Percentiles rank a stretch among this genome's conserved stretches.
These are phyloP conservation scores for Perdita meconis DNA, from an alignment of 2,888 invertebrate species.

Conservation along the genomic window DNA sequence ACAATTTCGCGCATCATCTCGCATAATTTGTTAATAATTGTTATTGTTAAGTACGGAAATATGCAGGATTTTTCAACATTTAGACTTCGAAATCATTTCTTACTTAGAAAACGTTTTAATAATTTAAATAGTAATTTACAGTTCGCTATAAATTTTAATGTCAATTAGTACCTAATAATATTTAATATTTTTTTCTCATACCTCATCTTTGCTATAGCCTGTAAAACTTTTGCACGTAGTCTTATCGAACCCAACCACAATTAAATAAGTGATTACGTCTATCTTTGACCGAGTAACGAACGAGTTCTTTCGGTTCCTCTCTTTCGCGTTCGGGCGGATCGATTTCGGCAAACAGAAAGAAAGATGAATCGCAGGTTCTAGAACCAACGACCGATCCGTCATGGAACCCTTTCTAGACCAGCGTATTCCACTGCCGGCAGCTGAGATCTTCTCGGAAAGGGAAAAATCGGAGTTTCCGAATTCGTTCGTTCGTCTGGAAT, in stretches of 20 bases:
- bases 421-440: not conserved
- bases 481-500: not conserved
- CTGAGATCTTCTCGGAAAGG: not conserved
- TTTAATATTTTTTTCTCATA: too few relatives aligned
- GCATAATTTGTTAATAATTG: too few relatives aligned
- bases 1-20: too few relatives aligned
- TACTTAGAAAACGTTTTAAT: too few relatives aligned
- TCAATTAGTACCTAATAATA: too few relatives aligned
- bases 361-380: slow-evolving; percentile 14
- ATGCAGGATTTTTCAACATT: too few relatives aligned
- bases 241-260: slow-evolving; percentile 28
- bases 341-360: slow-evolving; percentile 12
- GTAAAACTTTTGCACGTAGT: slow-evolving; percentile 30
- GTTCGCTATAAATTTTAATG: too few relatives aligned
- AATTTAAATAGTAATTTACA: too few relatives aligned
- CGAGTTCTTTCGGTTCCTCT: slow-evolving; percentile 8
- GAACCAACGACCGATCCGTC: slow-evolving; percentile 18
- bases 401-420: not conserved
- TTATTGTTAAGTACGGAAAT: too few relatives aligned
- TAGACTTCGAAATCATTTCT: too few relatives aligned
- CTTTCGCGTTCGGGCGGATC: not conserved
- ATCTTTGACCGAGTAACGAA: slow-evolving; percentile 5
- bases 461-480: not conserved
- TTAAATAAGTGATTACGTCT: slow-evolving; percentile 59
- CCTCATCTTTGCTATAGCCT: too few relatives aligned